These are phyloP conservation scores for Tachycineta bicolor DNA, from an alignment of 2,113 vertebrate genomes.

Conservation along the genomic window DNA sequence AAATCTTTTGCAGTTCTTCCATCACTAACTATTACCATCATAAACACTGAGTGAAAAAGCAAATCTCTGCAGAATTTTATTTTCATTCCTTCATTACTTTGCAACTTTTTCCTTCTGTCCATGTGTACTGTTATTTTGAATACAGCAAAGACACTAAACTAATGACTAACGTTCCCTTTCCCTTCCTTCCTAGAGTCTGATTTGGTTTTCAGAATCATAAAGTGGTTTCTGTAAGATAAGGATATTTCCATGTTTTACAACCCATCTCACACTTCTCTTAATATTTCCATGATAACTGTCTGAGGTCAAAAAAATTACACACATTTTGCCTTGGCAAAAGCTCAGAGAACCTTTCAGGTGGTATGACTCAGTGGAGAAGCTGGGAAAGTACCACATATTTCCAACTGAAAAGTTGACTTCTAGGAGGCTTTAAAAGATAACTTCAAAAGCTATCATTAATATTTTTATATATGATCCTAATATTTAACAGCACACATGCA, in stretches of 20 bases:
- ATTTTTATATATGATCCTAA: not conserved
- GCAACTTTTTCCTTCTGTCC: not conserved
- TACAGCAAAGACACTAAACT: not conserved
- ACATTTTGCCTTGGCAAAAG: not conserved
- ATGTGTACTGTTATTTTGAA: not conserved
- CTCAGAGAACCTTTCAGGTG: not conserved
- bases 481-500: not conserved
- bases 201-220: not conserved
- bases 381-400: not conserved
- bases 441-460: not conserved
- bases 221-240: not conserved
- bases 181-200: not conserved
- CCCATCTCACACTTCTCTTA: not conserved
- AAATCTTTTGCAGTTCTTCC: constrained; percentile 9
- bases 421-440: not conserved
- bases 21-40: not conserved
- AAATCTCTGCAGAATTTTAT: constrained; percentile 4
- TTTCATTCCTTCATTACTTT: constrained; percentile 1
- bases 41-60: constrained; percentile 10
- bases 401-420: not conserved
- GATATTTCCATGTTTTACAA: not conserved
- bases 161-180: not conserved
- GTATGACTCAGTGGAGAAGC: not conserved
- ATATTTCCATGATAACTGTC: not conserved
- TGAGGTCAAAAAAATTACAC: not conserved